A percentile compares a stretch with the other conserved stretches of the same genome.
phyloP scores from a whole-genome alignment of 1,140 invertebrate species.

The Phymastichus coffea region DNA sequence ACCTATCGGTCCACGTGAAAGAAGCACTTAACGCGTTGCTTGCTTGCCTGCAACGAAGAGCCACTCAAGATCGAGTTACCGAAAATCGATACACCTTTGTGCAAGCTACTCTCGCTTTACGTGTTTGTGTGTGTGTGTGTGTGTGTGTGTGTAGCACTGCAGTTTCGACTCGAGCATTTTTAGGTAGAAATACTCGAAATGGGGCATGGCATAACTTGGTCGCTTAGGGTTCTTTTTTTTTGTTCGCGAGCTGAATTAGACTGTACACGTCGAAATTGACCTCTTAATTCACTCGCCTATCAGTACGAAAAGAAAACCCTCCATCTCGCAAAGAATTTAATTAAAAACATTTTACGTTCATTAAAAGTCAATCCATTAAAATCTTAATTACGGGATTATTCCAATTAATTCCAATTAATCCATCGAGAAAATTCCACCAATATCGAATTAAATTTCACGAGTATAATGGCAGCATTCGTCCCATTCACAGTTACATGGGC shows the following conservation, averaged over 20 bases:
- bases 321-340: too few species aligned
- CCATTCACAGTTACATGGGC: not conserved
- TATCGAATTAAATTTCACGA: not conserved
- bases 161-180: not conserved
- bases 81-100: conserved; percentile 52
- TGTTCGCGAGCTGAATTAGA: too few species aligned
- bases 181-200: not conserved
- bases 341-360: too few species aligned
- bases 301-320: too few species aligned
- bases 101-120: conserved; percentile 14
- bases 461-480: not conserved
- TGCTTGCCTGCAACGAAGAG: conserved; percentile 47
- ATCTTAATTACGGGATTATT: too few species aligned
- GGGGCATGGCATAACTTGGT: not conserved
- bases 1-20: conserved; percentile 51
- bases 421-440: too few species aligned
- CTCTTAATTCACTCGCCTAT: too few species aligned
- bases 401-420: too few species aligned
- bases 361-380: too few species aligned
- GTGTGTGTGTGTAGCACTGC: not conserved
- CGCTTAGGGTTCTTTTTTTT: too few species aligned
- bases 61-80: conserved; percentile 57
- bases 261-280: too few species aligned
- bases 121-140: not conserved
- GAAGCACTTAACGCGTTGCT: conserved; percentile 53